Conservation (phyloP, 2,113 vertebrate genomes). For the Sphaerodactylus townsendi region DNA sequence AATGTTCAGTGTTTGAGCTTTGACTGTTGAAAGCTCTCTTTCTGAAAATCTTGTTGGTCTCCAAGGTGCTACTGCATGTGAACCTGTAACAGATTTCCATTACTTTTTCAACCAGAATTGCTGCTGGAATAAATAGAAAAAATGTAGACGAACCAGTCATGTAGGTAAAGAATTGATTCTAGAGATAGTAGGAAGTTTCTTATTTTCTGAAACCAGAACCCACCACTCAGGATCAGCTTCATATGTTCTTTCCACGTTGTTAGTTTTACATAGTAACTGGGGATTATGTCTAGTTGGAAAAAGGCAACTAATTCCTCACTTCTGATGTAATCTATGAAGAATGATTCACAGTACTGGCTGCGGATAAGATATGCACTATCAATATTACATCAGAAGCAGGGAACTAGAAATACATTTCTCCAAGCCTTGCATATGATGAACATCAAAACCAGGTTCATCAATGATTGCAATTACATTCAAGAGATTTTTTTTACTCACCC, state of each 20-base stretch:
- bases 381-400: not conserved
- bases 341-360: not conserved
- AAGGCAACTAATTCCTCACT: not conserved
- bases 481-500: too few relatives aligned
- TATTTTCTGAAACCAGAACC: not conserved
- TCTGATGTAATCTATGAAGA: not conserved
- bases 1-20: too few relatives aligned
- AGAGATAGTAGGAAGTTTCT: not conserved
- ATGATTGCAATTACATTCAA: not conserved
- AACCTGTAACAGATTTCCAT: not conserved
- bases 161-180: not conserved
- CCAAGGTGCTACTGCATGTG: too few relatives aligned
- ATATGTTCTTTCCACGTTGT: too few relatives aligned
- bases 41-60: not conserved
- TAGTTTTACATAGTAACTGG: not conserved
- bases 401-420: not conserved
- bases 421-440: not conserved
- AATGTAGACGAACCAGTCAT: not conserved
- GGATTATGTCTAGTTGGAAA: not conserved
- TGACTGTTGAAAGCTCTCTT: too few relatives aligned
- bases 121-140: not conserved
- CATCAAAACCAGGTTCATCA: not conserved
- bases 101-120: not conserved
- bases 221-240: not conserved
- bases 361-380: not conserved